Percentiles rank a stretch among this genome's conserved stretches.
Evolutionary conservation across 2,113 vertebrate genomes (phyloP).

Genomic region (Pomatorhinus ruficollis): DNA sequence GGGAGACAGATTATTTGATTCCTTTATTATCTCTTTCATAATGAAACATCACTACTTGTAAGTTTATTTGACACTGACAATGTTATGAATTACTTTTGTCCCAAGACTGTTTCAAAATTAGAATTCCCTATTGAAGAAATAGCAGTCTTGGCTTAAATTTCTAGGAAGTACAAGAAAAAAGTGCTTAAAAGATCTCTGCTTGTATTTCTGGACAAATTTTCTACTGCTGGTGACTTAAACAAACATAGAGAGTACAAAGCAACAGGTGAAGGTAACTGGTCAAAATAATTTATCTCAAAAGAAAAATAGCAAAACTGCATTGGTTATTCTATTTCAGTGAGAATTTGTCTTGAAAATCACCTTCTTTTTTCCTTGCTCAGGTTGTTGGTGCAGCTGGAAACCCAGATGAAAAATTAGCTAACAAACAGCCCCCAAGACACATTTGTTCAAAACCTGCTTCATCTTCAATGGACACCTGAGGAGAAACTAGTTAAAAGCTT

Average conservation of each 20-base stretch:
- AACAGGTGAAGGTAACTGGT: constrained; percentile 16
- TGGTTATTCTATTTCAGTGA: not conserved
- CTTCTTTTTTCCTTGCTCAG: constrained; percentile 25
- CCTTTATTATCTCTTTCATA: not conserved
- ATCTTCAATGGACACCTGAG: constrained; percentile 62
- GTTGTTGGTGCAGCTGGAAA: constrained; percentile 39
- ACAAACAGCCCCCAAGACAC: constrained; percentile 17
- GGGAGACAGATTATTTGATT: not conserved
- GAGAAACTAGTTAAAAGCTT: constrained; percentile 70
- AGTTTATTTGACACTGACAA: not conserved
- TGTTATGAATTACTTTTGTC: constrained; percentile 17
- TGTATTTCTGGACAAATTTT: constrained; percentile 29
- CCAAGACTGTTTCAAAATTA: constrained; percentile 12
- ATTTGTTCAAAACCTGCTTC: constrained; percentile 65
- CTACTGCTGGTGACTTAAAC: constrained; percentile 5
- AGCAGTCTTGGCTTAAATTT: constrained; percentile 30
- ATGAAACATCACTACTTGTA: constrained; percentile 1
- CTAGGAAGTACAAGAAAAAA: constrained; percentile 8
- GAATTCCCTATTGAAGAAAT: not conserved
- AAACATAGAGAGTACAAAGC: constrained; percentile 28
- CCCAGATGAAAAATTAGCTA: constrained; percentile 47
- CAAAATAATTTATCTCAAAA: constrained; percentile 32
- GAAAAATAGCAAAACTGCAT: constrained; percentile 21
- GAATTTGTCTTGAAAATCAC: constrained; percentile 42
- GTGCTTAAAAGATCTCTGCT: not conserved